Percentiles rank a stretch among this genome's conserved stretches.
Conservation (phyloP, 30 jellyfish, hydroid and myxozoan species). For the Cassiopea xamachana region DNA sequence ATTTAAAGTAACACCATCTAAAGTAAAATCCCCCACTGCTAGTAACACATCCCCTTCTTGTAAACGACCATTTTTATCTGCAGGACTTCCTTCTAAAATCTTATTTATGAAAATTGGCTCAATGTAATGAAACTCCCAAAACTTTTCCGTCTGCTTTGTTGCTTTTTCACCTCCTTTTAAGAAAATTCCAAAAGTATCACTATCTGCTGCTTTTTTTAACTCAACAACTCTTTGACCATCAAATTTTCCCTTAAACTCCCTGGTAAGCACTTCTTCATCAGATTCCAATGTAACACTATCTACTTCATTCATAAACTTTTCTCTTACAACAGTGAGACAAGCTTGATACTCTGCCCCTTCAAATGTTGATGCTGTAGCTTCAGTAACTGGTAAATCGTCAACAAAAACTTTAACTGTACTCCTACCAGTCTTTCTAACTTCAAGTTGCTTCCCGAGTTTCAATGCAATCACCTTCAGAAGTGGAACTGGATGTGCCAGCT, state of each 20-base stretch:
- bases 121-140: conserved; percentile 58
- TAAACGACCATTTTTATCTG: conserved; percentile 39
- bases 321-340: conserved; percentile 18
- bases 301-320: conserved; percentile 32
- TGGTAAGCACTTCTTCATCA: conserved; percentile 18
- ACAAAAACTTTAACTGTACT: conserved; percentile 28
- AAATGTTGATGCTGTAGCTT: conserved; percentile 36
- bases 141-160: conserved; percentile 36
- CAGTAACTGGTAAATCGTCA: conserved; percentile 22
- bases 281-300: conserved; percentile 1
- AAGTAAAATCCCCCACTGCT: conserved; percentile 71
- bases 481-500: conserved; percentile 62
- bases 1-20: conserved; percentile 41
- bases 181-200: conserved; percentile 54
- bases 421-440: conserved; percentile 35
- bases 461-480: conserved; percentile 24
- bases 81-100: conserved; percentile 68
- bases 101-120: conserved; percentile 62
- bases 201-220: conserved; percentile 15
- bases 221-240: conserved; percentile 55
- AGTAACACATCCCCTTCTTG: conserved; percentile 70
- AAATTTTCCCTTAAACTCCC: conserved; percentile 35
- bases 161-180: conserved; percentile 77
- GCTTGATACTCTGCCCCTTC: conserved; percentile 63
- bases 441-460: conserved; percentile 19